Percentiles rank a stretch among this genome's conserved stretches.
These are phyloP conservation scores for Pimpla rufipes DNA, from an alignment of 2,888 invertebrate genomes.

Conservation along the genomic window DNA sequence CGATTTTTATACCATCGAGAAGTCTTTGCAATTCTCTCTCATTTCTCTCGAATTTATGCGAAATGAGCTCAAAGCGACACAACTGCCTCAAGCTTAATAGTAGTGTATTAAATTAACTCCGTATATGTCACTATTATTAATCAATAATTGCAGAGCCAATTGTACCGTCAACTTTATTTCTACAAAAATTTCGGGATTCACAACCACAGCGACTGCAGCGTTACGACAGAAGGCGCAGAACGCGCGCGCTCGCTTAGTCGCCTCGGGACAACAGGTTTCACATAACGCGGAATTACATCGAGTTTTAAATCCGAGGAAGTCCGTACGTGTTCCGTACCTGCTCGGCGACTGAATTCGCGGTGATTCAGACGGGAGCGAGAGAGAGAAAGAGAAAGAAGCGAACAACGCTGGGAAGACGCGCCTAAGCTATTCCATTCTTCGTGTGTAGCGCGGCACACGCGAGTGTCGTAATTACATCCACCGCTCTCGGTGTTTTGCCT, in stretches of 20 bases:
- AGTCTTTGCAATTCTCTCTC: too few relatives aligned
- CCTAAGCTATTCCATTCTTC: constrained; percentile 39
- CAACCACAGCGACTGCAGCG: constrained; percentile 3
- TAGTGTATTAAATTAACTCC: too few relatives aligned
- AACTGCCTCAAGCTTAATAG: too few relatives aligned
- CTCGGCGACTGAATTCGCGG: not conserved
- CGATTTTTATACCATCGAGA: too few relatives aligned
- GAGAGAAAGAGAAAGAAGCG: not conserved
- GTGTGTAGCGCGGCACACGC: constrained; percentile 24
- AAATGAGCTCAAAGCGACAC: too few relatives aligned
- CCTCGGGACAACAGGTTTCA: constrained; percentile 35
- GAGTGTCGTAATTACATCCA: constrained; percentile 55
- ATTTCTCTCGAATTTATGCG: too few relatives aligned
- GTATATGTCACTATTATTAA: too few relatives aligned
- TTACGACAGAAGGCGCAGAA: constrained; percentile 33
- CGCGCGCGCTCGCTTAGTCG: not conserved
- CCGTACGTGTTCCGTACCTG: not conserved
- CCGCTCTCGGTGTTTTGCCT: constrained; percentile 18
- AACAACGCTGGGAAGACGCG: constrained; percentile 60
- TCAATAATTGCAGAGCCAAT: too few relatives aligned
- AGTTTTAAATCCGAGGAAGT: constrained; percentile 20
- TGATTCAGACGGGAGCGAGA: not conserved
- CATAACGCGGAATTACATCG: constrained; percentile 27
- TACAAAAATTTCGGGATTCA: too few relatives aligned
- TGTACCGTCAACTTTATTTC: too few relatives aligned